phyloP scores from a whole-genome alignment of 2,888 invertebrate species.

The Perizoma flavofasciatum region DNA sequence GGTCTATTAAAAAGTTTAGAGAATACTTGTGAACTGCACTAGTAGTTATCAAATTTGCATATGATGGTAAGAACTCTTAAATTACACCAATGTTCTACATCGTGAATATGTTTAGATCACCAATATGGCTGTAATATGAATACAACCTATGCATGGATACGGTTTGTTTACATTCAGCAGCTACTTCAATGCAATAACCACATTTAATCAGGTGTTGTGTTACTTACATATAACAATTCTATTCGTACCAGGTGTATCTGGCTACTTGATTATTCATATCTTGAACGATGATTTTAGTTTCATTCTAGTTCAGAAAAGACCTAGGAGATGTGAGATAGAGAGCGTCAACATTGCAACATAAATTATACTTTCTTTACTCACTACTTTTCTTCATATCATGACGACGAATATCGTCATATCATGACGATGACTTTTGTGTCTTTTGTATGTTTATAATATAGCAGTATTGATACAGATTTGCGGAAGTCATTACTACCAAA shows the following conservation, averaged over 20 bases:
- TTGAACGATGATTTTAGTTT: constrained; percentile 2
- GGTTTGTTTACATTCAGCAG: constrained; percentile 64
- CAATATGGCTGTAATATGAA: constrained; percentile 42
- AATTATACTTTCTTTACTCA: neutral
- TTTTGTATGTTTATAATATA: constrained; percentile 14
- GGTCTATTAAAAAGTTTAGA: neutral
- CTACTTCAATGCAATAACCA: constrained; percentile 56
- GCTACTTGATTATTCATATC: constrained; percentile 17
- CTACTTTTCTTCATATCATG: no score
- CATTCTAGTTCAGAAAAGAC: constrained; percentile 2
- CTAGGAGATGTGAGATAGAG: neutral
- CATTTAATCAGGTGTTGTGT: constrained; percentile 62
- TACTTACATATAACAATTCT: constrained; percentile 59
- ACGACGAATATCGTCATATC: neutral
- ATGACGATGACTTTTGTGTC: no score
- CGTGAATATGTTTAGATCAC: constrained; percentile 26
- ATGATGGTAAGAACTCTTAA: neutral
- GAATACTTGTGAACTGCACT: neutral
- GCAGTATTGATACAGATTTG: constrained; percentile 19
- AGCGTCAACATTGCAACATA: neutral
- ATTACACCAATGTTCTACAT: constrained; percentile 11
- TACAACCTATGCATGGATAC: constrained; percentile 39
- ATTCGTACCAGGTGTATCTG: constrained; percentile 30
- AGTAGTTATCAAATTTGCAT: neutral
- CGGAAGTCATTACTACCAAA: constrained; percentile 20